Evolutionary conservation across 35 echinoderm and acorn worm genomes (phyloP).

Genomic region (Amphiura filiformis): DNA sequence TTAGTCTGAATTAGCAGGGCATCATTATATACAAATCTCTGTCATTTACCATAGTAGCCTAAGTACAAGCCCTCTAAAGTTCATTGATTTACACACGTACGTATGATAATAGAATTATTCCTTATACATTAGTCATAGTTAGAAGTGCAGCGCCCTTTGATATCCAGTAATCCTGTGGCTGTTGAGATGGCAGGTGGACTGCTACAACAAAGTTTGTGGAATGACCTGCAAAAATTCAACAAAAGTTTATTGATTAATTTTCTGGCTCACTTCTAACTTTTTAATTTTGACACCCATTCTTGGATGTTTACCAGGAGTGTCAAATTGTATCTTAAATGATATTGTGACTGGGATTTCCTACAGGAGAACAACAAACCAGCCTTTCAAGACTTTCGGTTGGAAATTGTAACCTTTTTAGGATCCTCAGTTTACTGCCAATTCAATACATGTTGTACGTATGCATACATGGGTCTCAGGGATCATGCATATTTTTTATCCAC

Average conservation of each 20-base stretch:
- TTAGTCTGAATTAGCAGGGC: no score
- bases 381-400: background rate
- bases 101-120: no score
- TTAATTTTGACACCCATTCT: background rate
- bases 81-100: no score
- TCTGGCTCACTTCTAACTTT: background rate
- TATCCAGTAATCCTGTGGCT: constrained; percentile 96
- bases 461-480: no score
- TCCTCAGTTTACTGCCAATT: no score
- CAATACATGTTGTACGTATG: no score
- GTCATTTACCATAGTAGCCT: no score
- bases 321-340: background rate
- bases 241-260: background rate
- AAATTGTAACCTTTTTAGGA: no score
- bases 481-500: no score
- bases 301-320: background rate
- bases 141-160: constrained; percentile 89
- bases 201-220: constrained; percentile 98
- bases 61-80: no score
- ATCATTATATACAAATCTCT: no score
- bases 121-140: constrained; percentile 80
- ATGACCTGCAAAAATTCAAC: constrained; percentile 59
- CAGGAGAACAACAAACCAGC: background rate
- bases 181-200: constrained; percentile 69
- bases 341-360: background rate